These are phyloP conservation scores for Tuberolachnus salignus DNA, from an alignment of 2,888 invertebrate genomes.

Conservation along the genomic window DNA sequence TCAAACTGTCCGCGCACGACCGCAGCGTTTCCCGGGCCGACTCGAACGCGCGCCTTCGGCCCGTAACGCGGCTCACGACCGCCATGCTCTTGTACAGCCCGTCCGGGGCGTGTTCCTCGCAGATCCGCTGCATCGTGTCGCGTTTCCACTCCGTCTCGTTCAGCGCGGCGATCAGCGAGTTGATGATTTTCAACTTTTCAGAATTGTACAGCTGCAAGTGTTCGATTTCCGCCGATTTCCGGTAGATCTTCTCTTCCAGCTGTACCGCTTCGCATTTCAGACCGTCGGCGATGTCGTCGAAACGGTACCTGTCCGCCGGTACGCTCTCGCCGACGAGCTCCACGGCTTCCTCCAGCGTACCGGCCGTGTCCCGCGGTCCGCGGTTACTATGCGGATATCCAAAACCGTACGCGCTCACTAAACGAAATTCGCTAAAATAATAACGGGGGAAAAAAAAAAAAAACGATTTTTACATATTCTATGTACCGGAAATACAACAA, in stretches of 20 bases:
- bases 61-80: neutral
- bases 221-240: constrained; percentile 35
- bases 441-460: neutral
- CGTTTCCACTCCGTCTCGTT: constrained; percentile 35
- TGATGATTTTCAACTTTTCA: constrained; percentile 45
- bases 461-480: no score
- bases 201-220: constrained; percentile 48
- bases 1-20: neutral
- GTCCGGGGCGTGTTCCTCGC: constrained; percentile 19
- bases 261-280: constrained; percentile 35
- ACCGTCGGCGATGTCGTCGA: constrained; percentile 5
- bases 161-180: neutral
- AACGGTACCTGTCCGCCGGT: constrained; percentile 15
- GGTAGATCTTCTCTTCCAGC: constrained; percentile 34
- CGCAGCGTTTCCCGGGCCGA: constrained; percentile 7
- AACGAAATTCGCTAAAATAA: constrained; percentile 14
- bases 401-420: neutral
- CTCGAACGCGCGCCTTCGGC: neutral
- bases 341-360: constrained; percentile 32
- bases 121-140: constrained; percentile 15
- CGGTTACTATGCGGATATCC: neutral
- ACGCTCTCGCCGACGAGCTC: constrained; percentile 24
- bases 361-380: neutral
- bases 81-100: neutral
- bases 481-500: no score